Conservation (phyloP, 1,140 invertebrate species). For the Zaprionus ornatus region DNA sequence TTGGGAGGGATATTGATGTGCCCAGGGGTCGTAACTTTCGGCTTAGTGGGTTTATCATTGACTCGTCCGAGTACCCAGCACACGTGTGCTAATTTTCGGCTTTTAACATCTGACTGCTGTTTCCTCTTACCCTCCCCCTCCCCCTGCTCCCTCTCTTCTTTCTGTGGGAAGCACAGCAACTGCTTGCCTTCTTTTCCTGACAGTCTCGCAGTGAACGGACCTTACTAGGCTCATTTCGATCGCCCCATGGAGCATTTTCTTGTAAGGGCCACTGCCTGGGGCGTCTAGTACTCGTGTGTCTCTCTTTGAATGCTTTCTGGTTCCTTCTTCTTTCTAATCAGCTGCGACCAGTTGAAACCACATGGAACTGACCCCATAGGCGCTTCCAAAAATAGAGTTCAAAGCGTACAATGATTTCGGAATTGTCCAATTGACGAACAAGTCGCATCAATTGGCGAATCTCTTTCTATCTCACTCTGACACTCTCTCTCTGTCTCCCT, state of each 20-base stretch:
- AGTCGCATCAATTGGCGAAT: constrained; percentile 38
- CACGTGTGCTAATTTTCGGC: constrained; percentile 47
- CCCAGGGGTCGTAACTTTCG: constrained; percentile 50
- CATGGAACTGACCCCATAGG: constrained; percentile 14
- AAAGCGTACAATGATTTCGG: constrained; percentile 38
- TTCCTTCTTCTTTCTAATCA: background rate
- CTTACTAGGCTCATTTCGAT: background rate
- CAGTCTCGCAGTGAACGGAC: background rate
- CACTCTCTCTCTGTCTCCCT: background rate
- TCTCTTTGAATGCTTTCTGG: background rate
- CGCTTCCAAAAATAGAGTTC: constrained; percentile 34
- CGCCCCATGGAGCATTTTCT: background rate
- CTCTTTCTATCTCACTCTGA: background rate
- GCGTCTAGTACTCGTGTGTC: too few relatives aligned
- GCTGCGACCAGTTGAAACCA: constrained; percentile 7
- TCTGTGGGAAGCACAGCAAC: background rate
- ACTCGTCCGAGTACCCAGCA: constrained; percentile 20
- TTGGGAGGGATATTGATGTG: constrained; percentile 38
- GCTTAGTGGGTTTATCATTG: constrained; percentile 54
- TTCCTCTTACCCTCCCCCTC: background rate
- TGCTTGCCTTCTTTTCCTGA: background rate
- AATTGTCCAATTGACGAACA: constrained; percentile 45
- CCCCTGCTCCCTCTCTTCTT: background rate
- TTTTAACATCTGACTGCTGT: constrained; percentile 41
- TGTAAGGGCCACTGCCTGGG: background rate